Conservation (phyloP, 2,888 invertebrate genomes). For the Mythimna lalbum region DNA sequence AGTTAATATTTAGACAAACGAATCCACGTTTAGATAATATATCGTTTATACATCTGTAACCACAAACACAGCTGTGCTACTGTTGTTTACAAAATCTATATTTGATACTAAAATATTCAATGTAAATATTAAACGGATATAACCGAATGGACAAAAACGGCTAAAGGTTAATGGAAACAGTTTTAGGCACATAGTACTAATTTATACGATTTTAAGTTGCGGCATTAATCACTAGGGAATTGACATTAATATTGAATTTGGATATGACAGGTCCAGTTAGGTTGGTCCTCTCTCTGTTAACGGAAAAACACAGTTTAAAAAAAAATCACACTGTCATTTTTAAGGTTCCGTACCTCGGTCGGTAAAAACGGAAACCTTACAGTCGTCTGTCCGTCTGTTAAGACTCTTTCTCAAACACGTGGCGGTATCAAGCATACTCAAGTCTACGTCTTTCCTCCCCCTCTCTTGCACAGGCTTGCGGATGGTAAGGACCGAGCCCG, state of each 20-base stretch:
- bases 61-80: conserved; percentile 54
- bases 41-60: conserved; percentile 31
- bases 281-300: neutral
- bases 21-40: conserved; percentile 52
- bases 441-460: too few species aligned
- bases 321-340: neutral
- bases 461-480: too few species aligned
- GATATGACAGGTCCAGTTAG: neutral
- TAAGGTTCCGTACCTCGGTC: too few species aligned
- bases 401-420: too few species aligned
- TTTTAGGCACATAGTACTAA: conserved; percentile 15
- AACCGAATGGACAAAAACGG: conserved; percentile 3
- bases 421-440: too few species aligned
- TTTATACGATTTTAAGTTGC: conserved; percentile 24
- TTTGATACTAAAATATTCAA: conserved; percentile 45
- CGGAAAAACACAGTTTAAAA: neutral
- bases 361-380: too few species aligned
- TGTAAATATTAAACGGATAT: conserved; percentile 36
- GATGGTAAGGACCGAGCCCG: too few species aligned
- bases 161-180: conserved; percentile 43
- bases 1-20: conserved; percentile 57
- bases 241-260: conserved; percentile 6
- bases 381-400: too few species aligned
- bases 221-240: conserved; percentile 28
- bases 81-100: conserved; percentile 59